Conservation (phyloP, 2,888 invertebrate species). For the Scelioninae gen. 1 region DNA sequence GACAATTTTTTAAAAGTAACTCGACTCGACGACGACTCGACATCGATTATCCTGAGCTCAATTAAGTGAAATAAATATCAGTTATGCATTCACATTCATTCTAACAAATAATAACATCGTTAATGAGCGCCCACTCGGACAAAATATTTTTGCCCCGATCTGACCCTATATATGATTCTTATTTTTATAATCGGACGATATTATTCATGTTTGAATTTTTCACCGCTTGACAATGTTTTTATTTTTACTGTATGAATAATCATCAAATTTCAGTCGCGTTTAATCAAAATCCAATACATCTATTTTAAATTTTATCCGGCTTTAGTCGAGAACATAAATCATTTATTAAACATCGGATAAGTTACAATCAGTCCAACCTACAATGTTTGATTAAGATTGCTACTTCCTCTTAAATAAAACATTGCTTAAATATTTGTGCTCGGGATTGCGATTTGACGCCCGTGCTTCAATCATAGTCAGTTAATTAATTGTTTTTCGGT, state of each 20-base stretch:
- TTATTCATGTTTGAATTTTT: slow-evolving; percentile 47
- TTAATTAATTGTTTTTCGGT: not conserved
- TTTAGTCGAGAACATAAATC: slow-evolving; percentile 45
- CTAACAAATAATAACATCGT: slow-evolving; percentile 17
- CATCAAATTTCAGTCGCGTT: slow-evolving; percentile 57
- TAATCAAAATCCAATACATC: slow-evolving; percentile 67
- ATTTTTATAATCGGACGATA: slow-evolving; percentile 36
- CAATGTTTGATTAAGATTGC: slow-evolving; percentile 47
- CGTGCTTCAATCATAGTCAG: not conserved
- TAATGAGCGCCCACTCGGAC: slow-evolving; percentile 11
- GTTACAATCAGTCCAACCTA: slow-evolving; percentile 36
- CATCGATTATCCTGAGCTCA: no score
- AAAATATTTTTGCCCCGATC: slow-evolving; percentile 20
- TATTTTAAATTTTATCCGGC: slow-evolving; percentile 56
- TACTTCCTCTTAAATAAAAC: slow-evolving; percentile 61
- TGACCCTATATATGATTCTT: slow-evolving; percentile 39
- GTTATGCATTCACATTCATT: no score
- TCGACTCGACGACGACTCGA: no score
- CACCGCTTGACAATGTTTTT: slow-evolving; percentile 54
- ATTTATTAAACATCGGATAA: slow-evolving; percentile 54
- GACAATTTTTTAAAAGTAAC: not conserved
- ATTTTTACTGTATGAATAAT: slow-evolving; percentile 63
- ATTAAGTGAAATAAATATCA: not conserved
- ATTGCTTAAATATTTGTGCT: slow-evolving; percentile 34
- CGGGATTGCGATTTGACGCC: slow-evolving; percentile 12